Evolutionary conservation across 1,140 invertebrate genomes (phyloP).

Genomic region (Pollicipes pollicipes): DNA sequence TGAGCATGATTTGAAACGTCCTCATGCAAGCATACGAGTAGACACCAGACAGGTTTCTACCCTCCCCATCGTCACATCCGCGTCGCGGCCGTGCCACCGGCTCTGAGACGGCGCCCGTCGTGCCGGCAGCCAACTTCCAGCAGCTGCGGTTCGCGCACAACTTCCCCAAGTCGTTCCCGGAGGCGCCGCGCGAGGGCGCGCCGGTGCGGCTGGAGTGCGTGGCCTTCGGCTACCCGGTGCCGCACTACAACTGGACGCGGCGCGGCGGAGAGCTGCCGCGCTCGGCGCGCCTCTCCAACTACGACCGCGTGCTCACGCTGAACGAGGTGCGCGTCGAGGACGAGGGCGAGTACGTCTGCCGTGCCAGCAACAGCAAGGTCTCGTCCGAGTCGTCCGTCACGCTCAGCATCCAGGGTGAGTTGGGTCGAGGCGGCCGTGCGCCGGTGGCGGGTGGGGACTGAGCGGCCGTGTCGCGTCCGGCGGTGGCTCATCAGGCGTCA

Average conservation of each 20-base stretch:
- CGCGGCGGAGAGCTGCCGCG: conserved; percentile 46
- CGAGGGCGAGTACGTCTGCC: conserved; percentile 79
- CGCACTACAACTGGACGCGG: conserved; percentile 82
- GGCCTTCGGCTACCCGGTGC: conserved; percentile 86
- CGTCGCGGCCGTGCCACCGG: no score
- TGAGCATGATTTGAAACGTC: no score
- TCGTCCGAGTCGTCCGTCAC: conserved; percentile 54
- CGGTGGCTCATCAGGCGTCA: no score
- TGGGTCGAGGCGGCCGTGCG: no score
- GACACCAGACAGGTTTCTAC: no score
- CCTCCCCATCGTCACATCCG: no score
- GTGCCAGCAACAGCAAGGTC: conserved; percentile 64
- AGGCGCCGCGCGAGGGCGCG: conserved; percentile 69
- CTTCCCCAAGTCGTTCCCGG: conserved; percentile 85
- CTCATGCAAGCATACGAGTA: no score
- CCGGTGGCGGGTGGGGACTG: no score
- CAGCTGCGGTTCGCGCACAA: conserved; percentile 82
- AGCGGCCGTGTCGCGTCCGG: no score
- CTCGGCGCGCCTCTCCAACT: conserved; percentile 47
- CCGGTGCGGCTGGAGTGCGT: conserved; percentile 84
- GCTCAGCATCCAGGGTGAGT: conserved; percentile 55
- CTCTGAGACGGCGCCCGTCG: no score
- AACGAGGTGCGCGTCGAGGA: conserved; percentile 73
- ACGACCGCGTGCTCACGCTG: conserved; percentile 68
- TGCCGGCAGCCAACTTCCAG: conserved; percentile 54